Conservation (phyloP, 2,797 vertebrate genomes). For the Alauda arvensis region DNA sequence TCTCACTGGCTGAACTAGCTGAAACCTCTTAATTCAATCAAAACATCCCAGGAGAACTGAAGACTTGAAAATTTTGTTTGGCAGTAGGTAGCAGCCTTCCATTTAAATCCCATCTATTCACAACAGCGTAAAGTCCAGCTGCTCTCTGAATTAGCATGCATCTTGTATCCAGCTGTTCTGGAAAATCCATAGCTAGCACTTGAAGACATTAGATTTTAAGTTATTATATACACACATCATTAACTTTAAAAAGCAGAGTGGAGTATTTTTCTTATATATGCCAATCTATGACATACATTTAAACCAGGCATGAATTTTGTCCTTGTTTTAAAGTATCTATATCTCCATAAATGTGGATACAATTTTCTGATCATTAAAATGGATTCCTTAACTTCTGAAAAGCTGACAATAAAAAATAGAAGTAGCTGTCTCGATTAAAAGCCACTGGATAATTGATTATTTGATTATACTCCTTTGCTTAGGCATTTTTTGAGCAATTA, state of each 20-base stretch:
- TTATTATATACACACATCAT: conserved; percentile 17
- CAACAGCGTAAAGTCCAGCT: neutral
- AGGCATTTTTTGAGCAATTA: conserved; percentile 42
- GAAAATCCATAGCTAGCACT: conserved; percentile 25
- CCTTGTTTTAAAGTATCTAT: neutral
- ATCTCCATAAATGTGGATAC: neutral
- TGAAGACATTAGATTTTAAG: conserved; percentile 23
- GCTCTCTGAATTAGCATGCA: neutral
- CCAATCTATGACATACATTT: conserved; percentile 5
- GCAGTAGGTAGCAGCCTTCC: neutral
- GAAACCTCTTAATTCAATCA: conserved; percentile 6
- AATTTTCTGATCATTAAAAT: conserved; percentile 23
- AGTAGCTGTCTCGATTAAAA: conserved; percentile 40
- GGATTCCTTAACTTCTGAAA: conserved; percentile 15
- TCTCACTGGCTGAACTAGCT: neutral
- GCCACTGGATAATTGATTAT: conserved; percentile 23
- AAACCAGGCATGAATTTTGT: neutral
- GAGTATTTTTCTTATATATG: neutral
- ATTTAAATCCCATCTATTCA: neutral
- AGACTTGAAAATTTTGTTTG: neutral
- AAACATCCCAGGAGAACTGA: neutral
- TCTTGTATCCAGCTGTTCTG: conserved; percentile 14
- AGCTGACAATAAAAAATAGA: neutral
- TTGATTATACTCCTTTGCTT: conserved; percentile 29
- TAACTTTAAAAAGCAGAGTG: conserved; percentile 17